These are phyloP conservation scores for Griposia aprilina DNA, from an alignment of 2,888 invertebrate genomes.

Conservation along the genomic window DNA sequence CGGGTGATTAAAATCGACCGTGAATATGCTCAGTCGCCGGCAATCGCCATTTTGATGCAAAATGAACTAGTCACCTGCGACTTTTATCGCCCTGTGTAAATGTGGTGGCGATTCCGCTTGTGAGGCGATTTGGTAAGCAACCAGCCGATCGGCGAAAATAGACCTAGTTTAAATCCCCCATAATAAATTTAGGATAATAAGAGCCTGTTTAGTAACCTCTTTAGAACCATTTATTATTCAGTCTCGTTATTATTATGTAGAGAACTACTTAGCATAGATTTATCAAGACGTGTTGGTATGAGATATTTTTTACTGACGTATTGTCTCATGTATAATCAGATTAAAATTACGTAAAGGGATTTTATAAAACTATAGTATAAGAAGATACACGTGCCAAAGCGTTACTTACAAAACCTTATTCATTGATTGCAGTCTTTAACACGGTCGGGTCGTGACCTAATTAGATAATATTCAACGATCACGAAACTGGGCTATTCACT, in stretches of 20 bases:
- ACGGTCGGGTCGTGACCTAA: constrained; percentile 5
- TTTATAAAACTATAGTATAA: neutral
- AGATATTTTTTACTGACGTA: neutral
- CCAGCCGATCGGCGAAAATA: no score
- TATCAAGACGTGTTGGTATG: neutral
- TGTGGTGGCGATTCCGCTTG: no score
- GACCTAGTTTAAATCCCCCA: no score
- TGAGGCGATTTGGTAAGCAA: no score
- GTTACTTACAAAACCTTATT: neutral
- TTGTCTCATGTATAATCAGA: neutral
- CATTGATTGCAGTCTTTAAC: constrained; percentile 3
- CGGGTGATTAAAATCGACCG: no score
- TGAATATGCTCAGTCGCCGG: no score
- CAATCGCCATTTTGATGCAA: no score
- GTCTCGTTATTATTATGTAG: neutral
- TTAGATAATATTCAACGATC: neutral
- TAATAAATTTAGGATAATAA: constrained; percentile 12
- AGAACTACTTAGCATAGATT: neutral
- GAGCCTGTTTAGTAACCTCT: neutral
- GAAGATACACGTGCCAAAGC: neutral
- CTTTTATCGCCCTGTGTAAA: no score
- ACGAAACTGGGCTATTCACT: neutral
- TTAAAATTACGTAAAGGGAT: neutral
- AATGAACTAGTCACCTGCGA: no score
- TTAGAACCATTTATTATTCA: neutral